Base-by-base conservation (phyloP, 2,888 invertebrate genomes). In the Ornithoptera priamus region DNA sequence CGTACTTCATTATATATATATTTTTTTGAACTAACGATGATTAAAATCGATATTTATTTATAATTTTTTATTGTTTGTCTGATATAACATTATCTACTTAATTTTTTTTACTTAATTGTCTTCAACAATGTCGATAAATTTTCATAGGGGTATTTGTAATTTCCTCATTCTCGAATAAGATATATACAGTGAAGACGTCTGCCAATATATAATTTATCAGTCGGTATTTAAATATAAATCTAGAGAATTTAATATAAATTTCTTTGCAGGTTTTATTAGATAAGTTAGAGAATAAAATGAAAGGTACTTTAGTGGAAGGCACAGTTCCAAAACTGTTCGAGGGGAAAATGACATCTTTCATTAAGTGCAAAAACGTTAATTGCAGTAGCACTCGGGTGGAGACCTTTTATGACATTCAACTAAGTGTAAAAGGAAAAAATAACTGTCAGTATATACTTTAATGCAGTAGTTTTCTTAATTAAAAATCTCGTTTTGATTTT, bases 281-380 rank as follows among this genome's bases (percentile, higher is more conserved):
- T 90, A 99, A 99, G 89, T 94, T 99, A 82, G 99, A 99, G 87
- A 98, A 96, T 81, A 99, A 99, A 93, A 99, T 99, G 99, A 99
- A 99, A 89, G 97, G 96, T 57, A 99, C 99, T 0, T 96, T 97
- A 82, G 98, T 99, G 3, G 99, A 99, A 89, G 98, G 98, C 73
- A 99, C 98, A 22, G 99, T 99, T 76, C 98, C 99, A 56, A 96
- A 96, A 79, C 93, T 99, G 74, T 99, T 99, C 86, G 99, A 99
- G 90, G 99, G 99, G 39, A 99, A 99, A 94, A 99, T 99, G 98
- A 96, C 98, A 64, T 99, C 99, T 7, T 99, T 98, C 86, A 99
- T 99, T 79, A 97, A 97, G 82, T 99, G 99, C 93, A 99, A 98
- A 92, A 97, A 99, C 90, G 99, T 99, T 66, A 96, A 98, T 84